Conservation (phyloP, 2,888 invertebrate species). For the Eristalis arbustorum region DNA sequence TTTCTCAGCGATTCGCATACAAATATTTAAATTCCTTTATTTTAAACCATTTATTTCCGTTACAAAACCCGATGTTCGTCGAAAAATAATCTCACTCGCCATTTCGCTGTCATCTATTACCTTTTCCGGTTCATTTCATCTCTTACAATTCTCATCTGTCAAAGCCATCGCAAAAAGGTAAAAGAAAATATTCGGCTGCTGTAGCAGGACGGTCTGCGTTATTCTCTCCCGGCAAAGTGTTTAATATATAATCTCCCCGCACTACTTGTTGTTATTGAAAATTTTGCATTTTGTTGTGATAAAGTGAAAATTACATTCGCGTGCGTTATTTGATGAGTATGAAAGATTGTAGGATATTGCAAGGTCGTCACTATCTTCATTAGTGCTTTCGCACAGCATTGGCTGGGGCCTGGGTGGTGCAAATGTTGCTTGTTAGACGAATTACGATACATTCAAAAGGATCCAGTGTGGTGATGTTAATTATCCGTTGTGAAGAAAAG, state of each 20-base stretch:
- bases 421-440: background rate
- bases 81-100: background rate
- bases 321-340: background rate
- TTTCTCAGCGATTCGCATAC: background rate
- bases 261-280: background rate
- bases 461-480: background rate
- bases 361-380: background rate
- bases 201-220: background rate
- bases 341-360: background rate
- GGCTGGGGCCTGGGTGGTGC: background rate
- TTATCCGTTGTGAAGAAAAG: background rate
- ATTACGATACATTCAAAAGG: background rate
- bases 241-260: background rate
- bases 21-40: background rate
- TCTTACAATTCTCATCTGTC: conserved; percentile 46
- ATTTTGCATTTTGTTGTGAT: background rate
- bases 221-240: conserved; percentile 13
- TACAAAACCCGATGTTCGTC: background rate
- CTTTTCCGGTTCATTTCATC: conserved; percentile 42
- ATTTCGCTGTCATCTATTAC: conserved; percentile 35
- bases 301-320: background rate
- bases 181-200: conserved; percentile 32
- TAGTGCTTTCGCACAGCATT: background rate
- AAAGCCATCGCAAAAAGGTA: conserved; percentile 31
- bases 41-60: background rate